These are phyloP conservation scores for Latrodectus hesperus DNA, from an alignment of 2,888 invertebrate species.

Conservation along the genomic window DNA sequence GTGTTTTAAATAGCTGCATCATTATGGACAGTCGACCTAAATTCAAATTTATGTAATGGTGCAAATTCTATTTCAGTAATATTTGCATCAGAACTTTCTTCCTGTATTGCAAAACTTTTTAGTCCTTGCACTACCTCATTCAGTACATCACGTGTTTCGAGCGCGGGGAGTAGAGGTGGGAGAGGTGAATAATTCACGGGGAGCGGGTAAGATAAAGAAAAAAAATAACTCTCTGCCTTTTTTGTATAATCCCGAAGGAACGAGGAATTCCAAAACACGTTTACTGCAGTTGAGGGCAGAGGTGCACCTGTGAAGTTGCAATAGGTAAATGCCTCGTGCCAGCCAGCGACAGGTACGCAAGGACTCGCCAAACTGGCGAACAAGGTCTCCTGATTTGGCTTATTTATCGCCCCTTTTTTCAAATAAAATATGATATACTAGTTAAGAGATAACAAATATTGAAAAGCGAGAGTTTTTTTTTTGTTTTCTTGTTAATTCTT, in stretches of 20 bases:
- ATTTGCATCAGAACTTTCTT: neutral
- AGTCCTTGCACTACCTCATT: neutral
- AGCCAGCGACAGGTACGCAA: slow-evolving; percentile 64
- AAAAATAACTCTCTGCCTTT: slow-evolving; percentile 14
- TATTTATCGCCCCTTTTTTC: slow-evolving; percentile 2
- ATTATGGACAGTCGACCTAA: too few relatives aligned
- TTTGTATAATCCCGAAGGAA: slow-evolving; percentile 23
- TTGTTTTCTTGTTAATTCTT: too few relatives aligned
- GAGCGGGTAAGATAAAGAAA: neutral
- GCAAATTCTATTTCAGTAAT: neutral
- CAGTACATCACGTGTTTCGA: neutral
- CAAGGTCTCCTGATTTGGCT: neutral
- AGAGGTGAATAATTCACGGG: slow-evolving; percentile 1
- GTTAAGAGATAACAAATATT: too few relatives aligned
- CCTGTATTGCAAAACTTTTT: slow-evolving; percentile 23
- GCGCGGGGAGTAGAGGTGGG: neutral
- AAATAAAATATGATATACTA: too few relatives aligned
- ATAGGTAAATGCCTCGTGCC: slow-evolving; percentile 58
- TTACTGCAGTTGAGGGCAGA: slow-evolving; percentile 43
- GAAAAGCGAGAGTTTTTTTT: too few relatives aligned
- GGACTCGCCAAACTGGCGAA: slow-evolving; percentile 44
- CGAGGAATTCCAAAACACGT: slow-evolving; percentile 55
- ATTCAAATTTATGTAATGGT: too few relatives aligned
- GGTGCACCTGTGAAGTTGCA: slow-evolving; percentile 61
- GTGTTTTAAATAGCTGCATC: too few relatives aligned